Percentiles rank a stretch among this genome's conserved stretches.
Conservation (phyloP, 2,797 vertebrate genomes). For the Menidia menidia region DNA sequence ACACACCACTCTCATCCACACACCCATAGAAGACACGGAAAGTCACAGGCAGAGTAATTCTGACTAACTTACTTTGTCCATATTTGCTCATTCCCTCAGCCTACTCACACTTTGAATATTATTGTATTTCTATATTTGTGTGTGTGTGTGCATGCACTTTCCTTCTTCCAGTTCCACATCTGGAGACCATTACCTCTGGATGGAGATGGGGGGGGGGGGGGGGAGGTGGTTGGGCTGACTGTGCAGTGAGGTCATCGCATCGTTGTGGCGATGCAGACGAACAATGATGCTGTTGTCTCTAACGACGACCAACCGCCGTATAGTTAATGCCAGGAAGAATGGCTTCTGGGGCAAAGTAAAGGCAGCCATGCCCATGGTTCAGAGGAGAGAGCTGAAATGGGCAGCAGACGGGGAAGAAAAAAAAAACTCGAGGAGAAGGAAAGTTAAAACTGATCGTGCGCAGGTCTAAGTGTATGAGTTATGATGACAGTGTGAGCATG, state of each 20-base stretch:
- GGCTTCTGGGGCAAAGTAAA: constrained; percentile 5
- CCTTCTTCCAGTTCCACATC: constrained; percentile 71
- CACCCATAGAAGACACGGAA: too few species aligned
- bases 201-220: constrained; percentile 35
- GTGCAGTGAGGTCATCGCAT: constrained; percentile 77
- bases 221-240: constrained; percentile 51
- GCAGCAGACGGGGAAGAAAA: neutral
- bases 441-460: neutral
- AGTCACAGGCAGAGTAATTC: neutral
- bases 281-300: constrained; percentile 81
- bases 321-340: constrained; percentile 37
- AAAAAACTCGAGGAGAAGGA: neutral
- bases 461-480: constrained; percentile 4
- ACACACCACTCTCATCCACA: neutral
- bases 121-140: constrained; percentile 46
- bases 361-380: neutral
- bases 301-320: constrained; percentile 39
- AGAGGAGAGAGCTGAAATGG: neutral
- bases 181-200: constrained; percentile 78
- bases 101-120: constrained; percentile 45
- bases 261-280: constrained; percentile 71
- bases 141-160: constrained; percentile 31
- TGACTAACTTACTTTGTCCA: constrained; percentile 49
- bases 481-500: constrained; percentile 16
- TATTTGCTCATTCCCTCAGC: constrained; percentile 52